These are phyloP conservation scores for Temnothorax unifasciatus DNA, from an alignment of 2,888 invertebrate genomes.

Conservation along the genomic window DNA sequence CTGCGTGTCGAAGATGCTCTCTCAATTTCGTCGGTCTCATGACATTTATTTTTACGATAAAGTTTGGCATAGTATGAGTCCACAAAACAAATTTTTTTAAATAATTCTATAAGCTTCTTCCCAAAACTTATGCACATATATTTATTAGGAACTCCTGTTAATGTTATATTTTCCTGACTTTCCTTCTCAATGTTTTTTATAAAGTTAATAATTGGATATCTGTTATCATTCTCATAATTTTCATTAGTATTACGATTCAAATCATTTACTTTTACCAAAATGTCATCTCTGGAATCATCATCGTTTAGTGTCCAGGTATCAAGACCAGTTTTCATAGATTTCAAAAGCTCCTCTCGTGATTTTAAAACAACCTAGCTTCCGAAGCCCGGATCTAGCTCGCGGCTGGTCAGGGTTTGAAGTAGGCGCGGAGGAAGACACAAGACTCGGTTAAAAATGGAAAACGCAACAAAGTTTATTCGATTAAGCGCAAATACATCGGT, in stretches of 20 bases:
- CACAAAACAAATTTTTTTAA: slow-evolving; percentile 1
- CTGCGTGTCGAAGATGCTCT: slow-evolving; percentile 24
- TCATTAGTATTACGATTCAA: slow-evolving; percentile 17
- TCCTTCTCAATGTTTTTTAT: slow-evolving; percentile 47
- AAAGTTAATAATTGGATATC: not conserved
- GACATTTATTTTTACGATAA: slow-evolving; percentile 55
- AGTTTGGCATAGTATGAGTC: slow-evolving; percentile 39
- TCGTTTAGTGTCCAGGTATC: not conserved
- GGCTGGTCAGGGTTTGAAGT: no score
- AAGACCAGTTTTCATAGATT: not conserved
- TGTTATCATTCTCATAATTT: not conserved
- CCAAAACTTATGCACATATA: not conserved
- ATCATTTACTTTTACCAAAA: not conserved
- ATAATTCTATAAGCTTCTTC: not conserved
- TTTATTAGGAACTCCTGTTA: not conserved
- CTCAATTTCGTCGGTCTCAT: slow-evolving; percentile 43
- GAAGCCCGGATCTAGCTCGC: no score
- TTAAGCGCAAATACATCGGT: no score
- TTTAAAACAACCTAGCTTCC: no score
- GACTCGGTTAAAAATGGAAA: no score
- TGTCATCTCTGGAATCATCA: not conserved
- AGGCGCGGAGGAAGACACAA: no score
- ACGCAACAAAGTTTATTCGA: no score
- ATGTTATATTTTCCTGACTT: not conserved
- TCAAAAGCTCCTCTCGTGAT: not conserved